Evolutionary conservation across 2,888 invertebrate genomes (phyloP).

Genomic region (Prosopocoilus inquinatus): DNA sequence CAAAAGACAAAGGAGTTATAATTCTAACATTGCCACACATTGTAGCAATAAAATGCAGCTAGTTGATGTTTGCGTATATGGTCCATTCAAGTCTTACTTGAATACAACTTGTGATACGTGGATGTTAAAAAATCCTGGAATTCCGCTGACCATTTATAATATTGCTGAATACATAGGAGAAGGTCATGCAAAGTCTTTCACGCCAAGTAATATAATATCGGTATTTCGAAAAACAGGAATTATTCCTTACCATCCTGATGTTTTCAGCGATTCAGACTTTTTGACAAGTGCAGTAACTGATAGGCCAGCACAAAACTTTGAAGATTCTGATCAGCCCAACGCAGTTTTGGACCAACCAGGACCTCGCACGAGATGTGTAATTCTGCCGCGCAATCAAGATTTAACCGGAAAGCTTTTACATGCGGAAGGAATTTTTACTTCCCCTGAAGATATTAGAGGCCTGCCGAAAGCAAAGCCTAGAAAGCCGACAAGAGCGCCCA

Average conservation of each 20-base stretch:
- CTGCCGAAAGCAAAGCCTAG: too few species aligned
- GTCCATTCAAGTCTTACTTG: slow-evolving; percentile 42
- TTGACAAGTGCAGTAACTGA: too few species aligned
- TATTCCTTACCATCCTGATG: slow-evolving; percentile 33
- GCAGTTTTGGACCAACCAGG: too few species aligned
- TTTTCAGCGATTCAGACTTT: slow-evolving; percentile 34
- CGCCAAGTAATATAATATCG: slow-evolving; percentile 32
- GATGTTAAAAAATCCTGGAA: slow-evolving; percentile 42
- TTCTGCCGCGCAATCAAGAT: too few species aligned
- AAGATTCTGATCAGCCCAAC: too few species aligned
- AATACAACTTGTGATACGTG: slow-evolving; percentile 37
- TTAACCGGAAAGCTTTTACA: too few species aligned
- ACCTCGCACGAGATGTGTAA: too few species aligned
- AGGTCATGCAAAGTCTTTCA: slow-evolving; percentile 29
- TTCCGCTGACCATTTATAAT: slow-evolving; percentile 43
- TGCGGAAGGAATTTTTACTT: too few species aligned
- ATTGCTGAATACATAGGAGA: slow-evolving; percentile 30
- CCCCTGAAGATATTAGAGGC: too few species aligned
- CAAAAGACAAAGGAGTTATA: slow-evolving; percentile 41
- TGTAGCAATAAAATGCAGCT: slow-evolving; percentile 48
- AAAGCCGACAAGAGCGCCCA: neutral
- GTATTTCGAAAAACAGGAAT: slow-evolving; percentile 35
- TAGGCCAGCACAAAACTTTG: too few species aligned
- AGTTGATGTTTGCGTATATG: slow-evolving; percentile 43
- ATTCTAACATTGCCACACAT: slow-evolving; percentile 44